A percentile compares a stretch with the other conserved stretches of the same genome.
Evolutionary conservation across 2,113 vertebrate species (phyloP).

Genomic region (Corythornis madagascariensis): DNA sequence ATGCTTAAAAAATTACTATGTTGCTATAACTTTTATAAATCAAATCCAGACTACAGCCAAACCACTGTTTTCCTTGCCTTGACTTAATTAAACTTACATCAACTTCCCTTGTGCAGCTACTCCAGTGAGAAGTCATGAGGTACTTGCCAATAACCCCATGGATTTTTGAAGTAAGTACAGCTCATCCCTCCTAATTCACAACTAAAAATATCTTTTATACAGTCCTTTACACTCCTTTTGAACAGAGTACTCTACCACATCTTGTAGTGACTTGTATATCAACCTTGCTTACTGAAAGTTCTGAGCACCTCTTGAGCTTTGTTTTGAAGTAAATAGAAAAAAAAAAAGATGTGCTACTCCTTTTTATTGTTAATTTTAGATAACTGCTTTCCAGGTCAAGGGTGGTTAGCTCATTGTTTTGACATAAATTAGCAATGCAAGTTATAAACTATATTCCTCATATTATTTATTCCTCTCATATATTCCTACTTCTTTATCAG

Average conservation of each 20-base stretch:
- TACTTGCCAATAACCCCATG: neutral
- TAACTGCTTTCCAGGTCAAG: neutral
- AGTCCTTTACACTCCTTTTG: neutral
- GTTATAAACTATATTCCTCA: neutral
- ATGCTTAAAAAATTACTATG: neutral
- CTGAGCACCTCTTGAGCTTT: neutral
- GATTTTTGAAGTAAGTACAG: neutral
- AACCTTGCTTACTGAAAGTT: neutral
- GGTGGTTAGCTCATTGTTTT: neutral
- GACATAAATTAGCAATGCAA: neutral
- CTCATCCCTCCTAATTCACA: neutral
- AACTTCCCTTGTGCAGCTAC: neutral
- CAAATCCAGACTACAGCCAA: neutral
- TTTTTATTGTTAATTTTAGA: neutral
- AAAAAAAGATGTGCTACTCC: neutral
- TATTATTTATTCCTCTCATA: too few species aligned
- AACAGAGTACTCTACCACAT: neutral
- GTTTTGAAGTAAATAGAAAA: neutral
- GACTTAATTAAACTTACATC: neutral
- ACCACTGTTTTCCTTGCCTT: neutral
- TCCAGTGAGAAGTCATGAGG: neutral
- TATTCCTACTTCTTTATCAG: neutral
- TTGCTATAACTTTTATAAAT: neutral
- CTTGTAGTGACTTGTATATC: neutral
- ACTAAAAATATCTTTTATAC: neutral